phyloP scores from a whole-genome alignment of 1,140 invertebrate species.

The Plodia interpunctella region DNA sequence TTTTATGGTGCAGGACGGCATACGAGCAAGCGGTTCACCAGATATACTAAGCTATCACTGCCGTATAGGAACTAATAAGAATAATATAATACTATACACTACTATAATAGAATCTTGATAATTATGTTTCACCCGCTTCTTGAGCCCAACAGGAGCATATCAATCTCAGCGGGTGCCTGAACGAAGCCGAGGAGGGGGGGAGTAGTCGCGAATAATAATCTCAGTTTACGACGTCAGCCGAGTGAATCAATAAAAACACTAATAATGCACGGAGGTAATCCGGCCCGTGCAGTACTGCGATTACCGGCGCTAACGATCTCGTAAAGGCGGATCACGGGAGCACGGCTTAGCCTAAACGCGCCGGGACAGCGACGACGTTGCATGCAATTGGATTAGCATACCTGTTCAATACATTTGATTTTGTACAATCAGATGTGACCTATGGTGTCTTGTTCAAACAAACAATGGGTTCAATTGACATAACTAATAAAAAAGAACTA shows the following conservation, averaged over 20 bases:
- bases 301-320: conserved; percentile 73
- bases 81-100: no score
- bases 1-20: no score
- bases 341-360: conserved; percentile 64
- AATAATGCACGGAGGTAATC: conserved; percentile 75
- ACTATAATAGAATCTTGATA: no score
- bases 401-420: no score
- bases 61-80: no score
- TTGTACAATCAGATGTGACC: no score
- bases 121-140: neutral
- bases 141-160: neutral
- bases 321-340: conserved; percentile 69
- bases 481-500: no score
- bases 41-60: no score
- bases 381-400: no score
- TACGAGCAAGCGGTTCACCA: no score
- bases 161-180: conserved; percentile 8
- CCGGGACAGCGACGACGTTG: conserved; percentile 24
- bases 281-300: conserved; percentile 66
- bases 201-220: conserved; percentile 71
- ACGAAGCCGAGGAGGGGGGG: conserved; percentile 26
- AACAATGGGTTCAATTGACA: no score
- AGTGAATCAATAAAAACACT: conserved; percentile 77
- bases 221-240: conserved; percentile 73
- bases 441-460: no score